Evolutionary conservation across 1,140 invertebrate species (phyloP), one percentile per base, ranked within the genome.

Genomic region (Danaus plexippus): DNA sequence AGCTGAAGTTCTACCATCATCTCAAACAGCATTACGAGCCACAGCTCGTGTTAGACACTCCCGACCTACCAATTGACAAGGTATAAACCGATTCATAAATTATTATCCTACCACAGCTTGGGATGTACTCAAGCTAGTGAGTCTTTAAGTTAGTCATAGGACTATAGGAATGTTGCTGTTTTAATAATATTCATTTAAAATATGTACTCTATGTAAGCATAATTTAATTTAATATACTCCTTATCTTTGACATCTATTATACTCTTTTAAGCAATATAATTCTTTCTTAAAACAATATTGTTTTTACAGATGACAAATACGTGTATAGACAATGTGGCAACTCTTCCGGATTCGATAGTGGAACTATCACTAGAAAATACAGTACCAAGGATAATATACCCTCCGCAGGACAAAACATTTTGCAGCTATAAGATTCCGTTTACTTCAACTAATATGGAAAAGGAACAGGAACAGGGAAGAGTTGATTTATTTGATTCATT

Each of bases 11-110:
- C 82, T 95, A 93, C 77, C 92, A 94, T 68, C 94, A 95, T 78
- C 82, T 95, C 8, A 94, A 94, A 84, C 80, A 88, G 45, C 94
- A 95, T 77, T 95, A 95, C 79, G 94, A 95, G 71, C 92, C 92
- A 0, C 79, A 79, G 48, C 74, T 80, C 0, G 75, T 86, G 7
- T 32, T 32, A 32, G 22, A 32, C 22, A 6, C 22, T 32, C 66
- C 77, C 11, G 80, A 85, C 47, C 54, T 84, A 0, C 69, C 54
- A 2, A 85, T 86, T 8, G 80, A 82, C 64, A 86, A 86, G 80
- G 83, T 84, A 54, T 32, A 3, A 22, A 43, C 22, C 48, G 15
- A 41, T 41, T 32, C 22, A 32, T 32, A 32, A 32, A 32, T 32
- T 32, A 32, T 32, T 32, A 6, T 22, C 6, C 22, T 32, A 6